phyloP scores from a whole-genome alignment of 2,888 invertebrate genomes.

The Nemoura dubitans region DNA sequence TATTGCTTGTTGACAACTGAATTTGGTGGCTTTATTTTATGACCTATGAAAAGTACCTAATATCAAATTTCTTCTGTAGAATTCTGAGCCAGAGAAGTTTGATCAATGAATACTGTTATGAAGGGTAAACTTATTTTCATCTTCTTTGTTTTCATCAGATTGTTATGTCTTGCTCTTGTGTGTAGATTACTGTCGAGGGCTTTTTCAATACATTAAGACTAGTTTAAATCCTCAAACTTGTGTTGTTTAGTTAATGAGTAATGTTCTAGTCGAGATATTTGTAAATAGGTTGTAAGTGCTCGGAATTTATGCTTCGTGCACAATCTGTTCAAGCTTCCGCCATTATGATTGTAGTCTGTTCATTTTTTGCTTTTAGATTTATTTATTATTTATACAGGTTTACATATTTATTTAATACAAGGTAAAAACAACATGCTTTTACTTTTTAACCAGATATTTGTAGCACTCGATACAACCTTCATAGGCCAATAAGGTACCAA shows the following conservation, averaged over 20 bases:
- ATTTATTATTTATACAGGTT: no score
- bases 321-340: neutral
- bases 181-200: neutral
- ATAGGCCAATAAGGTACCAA: neutral
- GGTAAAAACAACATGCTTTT: neutral
- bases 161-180: neutral
- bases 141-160: conserved; percentile 4
- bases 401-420: neutral
- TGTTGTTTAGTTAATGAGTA: neutral
- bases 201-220: neutral
- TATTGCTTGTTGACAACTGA: neutral
- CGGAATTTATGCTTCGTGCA: neutral
- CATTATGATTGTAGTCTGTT: neutral
- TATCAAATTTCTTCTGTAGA: neutral
- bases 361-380: neutral
- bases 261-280: neutral
- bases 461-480: neutral
- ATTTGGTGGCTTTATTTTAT: neutral
- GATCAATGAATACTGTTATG: neutral
- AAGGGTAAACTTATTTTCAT: neutral
- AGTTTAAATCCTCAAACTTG: neutral
- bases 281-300: neutral
- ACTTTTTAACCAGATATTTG: neutral
- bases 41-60: neutral
- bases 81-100: conserved; percentile 7